Conservation (phyloP, 2,797 vertebrate genomes). For the Fratercula arctica region DNA sequence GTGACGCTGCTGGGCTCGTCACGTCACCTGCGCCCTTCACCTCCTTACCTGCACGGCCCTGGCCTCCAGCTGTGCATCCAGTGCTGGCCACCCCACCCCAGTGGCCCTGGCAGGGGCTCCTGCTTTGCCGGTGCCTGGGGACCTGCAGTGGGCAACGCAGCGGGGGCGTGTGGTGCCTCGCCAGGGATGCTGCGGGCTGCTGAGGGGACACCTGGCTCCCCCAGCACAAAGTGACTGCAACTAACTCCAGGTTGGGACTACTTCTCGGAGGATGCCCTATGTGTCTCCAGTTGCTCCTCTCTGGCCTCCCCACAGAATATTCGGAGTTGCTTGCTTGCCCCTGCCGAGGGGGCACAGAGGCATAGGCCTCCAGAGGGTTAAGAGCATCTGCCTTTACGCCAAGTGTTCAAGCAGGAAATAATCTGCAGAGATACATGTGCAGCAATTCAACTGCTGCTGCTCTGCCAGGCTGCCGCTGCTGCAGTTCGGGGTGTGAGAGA, state of each 20-base stretch:
- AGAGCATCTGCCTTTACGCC: constrained; percentile 53
- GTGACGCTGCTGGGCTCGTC: neutral
- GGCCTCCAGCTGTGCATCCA: neutral
- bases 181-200: neutral
- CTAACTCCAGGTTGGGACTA: constrained; percentile 25
- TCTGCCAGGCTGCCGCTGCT: constrained; percentile 26
- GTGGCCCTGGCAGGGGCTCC: neutral
- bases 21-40: neutral
- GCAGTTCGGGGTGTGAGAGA: constrained; percentile 13
- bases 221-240: constrained; percentile 22
- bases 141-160: neutral
- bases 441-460: constrained; percentile 64
- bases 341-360: neutral
- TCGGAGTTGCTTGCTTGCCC: neutral
- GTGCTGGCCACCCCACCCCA: neutral
- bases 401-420: constrained; percentile 57
- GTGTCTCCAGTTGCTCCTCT: neutral
- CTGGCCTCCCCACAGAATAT: neutral
- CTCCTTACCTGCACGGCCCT: neutral
- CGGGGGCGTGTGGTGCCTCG: neutral
- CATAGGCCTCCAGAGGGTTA: constrained; percentile 58
- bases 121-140: neutral
- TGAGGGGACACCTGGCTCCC: neutral
- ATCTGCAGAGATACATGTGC: constrained; percentile 73
- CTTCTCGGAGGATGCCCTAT: constrained; percentile 27